Conservation (phyloP, 2,888 invertebrate genomes). For the Protophormia terraenovae region DNA sequence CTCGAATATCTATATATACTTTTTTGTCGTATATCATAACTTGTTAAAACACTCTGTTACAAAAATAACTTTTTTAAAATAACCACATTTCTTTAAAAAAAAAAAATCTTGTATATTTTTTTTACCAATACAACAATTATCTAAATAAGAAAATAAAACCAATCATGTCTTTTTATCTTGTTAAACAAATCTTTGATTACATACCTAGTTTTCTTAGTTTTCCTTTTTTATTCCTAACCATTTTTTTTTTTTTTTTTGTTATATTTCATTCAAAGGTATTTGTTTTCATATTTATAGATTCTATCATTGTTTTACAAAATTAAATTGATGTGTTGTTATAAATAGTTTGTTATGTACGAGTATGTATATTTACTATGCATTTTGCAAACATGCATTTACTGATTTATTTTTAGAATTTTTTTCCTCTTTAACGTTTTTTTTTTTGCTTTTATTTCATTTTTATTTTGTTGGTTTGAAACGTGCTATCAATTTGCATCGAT, state of each 20-base stretch:
- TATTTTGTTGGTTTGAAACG: slow-evolving; percentile 55
- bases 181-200: slow-evolving; percentile 31
- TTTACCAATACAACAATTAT: slow-evolving; percentile 28
- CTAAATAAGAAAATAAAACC: neutral
- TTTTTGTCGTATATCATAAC: no score
- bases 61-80: no score
- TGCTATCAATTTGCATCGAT: slow-evolving; percentile 71
- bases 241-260: neutral
- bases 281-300: slow-evolving; percentile 61
- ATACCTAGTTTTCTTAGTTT: neutral
- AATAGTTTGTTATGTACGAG: slow-evolving; percentile 25
- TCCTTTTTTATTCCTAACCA: no score
- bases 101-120: neutral
- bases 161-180: slow-evolving; percentile 10
- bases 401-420: slow-evolving; percentile 37
- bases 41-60: no score
- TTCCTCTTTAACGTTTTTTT: no score
- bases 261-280: slow-evolving; percentile 39
- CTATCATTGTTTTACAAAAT: slow-evolving; percentile 49
- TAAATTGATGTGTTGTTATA: slow-evolving; percentile 58
- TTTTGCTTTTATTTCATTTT: slow-evolving; percentile 18
- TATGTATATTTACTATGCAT: neutral
- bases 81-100: neutral
- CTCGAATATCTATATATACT: no score
- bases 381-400: neutral